Evolutionary conservation across 2,888 invertebrate genomes (phyloP), one percentile per base, ranked within the genome.

Genomic region (Amaurobius ferox): DNA sequence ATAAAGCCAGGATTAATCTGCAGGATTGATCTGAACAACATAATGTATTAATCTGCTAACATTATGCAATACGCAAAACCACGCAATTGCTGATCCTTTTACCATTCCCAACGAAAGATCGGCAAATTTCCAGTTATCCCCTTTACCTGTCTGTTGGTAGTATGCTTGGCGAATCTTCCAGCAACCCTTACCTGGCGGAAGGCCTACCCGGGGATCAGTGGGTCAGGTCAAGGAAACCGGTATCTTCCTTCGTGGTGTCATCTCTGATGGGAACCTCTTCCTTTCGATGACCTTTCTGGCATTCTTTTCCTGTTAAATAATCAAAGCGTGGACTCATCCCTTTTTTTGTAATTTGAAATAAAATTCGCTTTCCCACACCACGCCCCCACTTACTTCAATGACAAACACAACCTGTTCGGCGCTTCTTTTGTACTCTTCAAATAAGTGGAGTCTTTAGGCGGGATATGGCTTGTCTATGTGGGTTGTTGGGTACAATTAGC

Each of bases 151-250:
- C n/a, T n/a, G n/a, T n/a, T n/a, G n/a, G n/a, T n/a, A n/a, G 35
- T 7, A 35, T 35, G 9, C 35, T 9, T 35, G 35, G 35, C 35
- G 35, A 35, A 7, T 35, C 16, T 44, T 44, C 23, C 23, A 78
- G 85, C 85, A 86, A 79, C 78, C 85, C 79, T 79, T 79, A 39
- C 23, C 28, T 78, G 67, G 79, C 30, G 79, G 72, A 86, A 86
- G 67, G 71, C 68, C 48, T 55, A 48, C 26, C 64, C 32, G 7
- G 64, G 71, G 86, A 86, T 86, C 78, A 86, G 79, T 86, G 68
- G 79, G 86, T 86, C 86, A 44, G 79, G 86, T 86, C 86, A 86
- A 79, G 79, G 86, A 86, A 86, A 86, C 86, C 86, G 86, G 86
- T 86, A 86, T 79, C 77, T 67, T 85, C 77, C 83, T 77, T 77